A percentile compares a stretch with the other conserved stretches of the same genome.
Evolutionary conservation across 2,888 invertebrate genomes (phyloP).

Genomic region (Drosophila mayaguana): DNA sequence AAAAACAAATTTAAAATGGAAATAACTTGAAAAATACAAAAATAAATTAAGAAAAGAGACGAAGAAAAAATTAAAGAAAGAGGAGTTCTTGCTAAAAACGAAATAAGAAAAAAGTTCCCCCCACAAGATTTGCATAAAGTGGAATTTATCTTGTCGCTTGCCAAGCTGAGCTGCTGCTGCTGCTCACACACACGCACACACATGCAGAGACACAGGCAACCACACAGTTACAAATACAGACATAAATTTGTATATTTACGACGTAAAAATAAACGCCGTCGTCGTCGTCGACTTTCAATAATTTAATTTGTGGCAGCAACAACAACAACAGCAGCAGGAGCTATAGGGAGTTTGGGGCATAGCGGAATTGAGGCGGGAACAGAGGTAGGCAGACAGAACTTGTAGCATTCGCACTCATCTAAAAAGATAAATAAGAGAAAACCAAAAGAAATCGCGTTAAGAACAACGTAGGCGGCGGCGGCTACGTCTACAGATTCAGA

Average conservation of each 20-base stretch:
- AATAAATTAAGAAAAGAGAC: constrained; percentile 21
- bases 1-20: constrained; percentile 80
- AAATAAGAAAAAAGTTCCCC: constrained; percentile 54
- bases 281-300: constrained; percentile 69
- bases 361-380: not conserved
- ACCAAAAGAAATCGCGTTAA: constrained; percentile 51
- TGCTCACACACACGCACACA: constrained; percentile 15
- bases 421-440: constrained; percentile 22
- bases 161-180: constrained; percentile 30
- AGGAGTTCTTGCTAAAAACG: constrained; percentile 39
- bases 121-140: constrained; percentile 78
- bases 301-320: constrained; percentile 72
- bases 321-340: constrained; percentile 35
- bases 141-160: constrained; percentile 70
- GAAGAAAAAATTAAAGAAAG: constrained; percentile 21
- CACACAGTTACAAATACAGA: constrained; percentile 31
- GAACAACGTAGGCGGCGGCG: constrained; percentile 50
- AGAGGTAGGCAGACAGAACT: constrained; percentile 25
- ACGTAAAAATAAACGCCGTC: constrained; percentile 75
- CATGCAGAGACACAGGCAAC: constrained; percentile 3
- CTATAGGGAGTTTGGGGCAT: not conserved
- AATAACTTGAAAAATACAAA: constrained; percentile 53
- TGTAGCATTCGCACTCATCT: constrained; percentile 36
- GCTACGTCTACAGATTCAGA: too few relatives aligned
- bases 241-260: constrained; percentile 80